These are phyloP conservation scores for Cephus sareptanus DNA, from an alignment of 2,888 invertebrate species.

Conservation along the genomic window DNA sequence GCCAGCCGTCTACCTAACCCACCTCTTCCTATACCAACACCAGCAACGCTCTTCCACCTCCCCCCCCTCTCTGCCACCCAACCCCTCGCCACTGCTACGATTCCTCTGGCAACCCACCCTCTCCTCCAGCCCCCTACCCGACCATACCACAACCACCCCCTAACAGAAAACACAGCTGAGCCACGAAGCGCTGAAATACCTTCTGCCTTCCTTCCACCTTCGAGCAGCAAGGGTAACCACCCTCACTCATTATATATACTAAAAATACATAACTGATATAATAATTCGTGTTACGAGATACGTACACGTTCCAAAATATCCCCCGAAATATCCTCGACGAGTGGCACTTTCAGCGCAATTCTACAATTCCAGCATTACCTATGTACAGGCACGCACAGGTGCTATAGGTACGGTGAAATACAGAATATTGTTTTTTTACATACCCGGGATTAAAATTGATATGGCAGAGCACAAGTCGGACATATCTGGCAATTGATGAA, in stretches of 20 bases:
- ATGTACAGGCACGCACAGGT: not conserved
- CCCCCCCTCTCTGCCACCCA: conserved; percentile 21
- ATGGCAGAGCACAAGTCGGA: not conserved
- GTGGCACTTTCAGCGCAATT: not conserved
- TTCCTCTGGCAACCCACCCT: conserved; percentile 6
- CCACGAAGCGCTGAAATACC: conserved; percentile 56
- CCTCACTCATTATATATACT: conserved; percentile 26
- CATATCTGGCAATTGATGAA: not conserved
- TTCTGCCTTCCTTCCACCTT: conserved; percentile 60
- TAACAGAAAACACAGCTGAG: conserved; percentile 65
- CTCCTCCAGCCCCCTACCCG: conserved; percentile 20
- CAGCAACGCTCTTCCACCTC: conserved; percentile 29
- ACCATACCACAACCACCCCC: conserved; percentile 50
- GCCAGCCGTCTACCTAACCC: conserved; percentile 28
- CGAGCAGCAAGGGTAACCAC: conserved; percentile 33
- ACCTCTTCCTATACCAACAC: conserved; percentile 3
- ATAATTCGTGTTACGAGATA: conserved; percentile 34
- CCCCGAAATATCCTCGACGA: not conserved
- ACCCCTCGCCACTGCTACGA: not conserved
- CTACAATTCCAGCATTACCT: not conserved
- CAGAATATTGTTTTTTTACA: not conserved
- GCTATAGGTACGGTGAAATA: not conserved
- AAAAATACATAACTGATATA: conserved; percentile 40
- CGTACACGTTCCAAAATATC: not conserved
- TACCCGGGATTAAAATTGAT: not conserved